Evolutionary conservation across 2,113 vertebrate species (phyloP).

Genomic region (Myiopsitta monachus): DNA sequence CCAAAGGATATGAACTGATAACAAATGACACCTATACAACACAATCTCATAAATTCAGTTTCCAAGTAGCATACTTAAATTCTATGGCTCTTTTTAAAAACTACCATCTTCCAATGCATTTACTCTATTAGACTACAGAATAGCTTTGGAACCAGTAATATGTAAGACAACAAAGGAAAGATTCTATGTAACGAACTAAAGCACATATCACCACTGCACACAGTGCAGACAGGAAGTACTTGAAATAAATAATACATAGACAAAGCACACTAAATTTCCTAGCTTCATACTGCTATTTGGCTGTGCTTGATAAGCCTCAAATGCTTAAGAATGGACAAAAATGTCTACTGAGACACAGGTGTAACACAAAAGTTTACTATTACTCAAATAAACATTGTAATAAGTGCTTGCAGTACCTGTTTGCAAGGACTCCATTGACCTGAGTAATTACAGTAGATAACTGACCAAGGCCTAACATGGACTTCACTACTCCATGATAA

Average conservation of each 20-base stretch:
- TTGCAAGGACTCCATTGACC: conserved; percentile 93
- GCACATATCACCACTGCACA: neutral
- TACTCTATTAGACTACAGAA: neutral
- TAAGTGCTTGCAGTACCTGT: conserved; percentile 77
- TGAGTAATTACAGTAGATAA: conserved; percentile 96
- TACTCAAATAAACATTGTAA: neutral
- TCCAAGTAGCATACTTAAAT: neutral
- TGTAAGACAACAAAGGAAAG: neutral
- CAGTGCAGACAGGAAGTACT: neutral
- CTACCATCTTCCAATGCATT: neutral
- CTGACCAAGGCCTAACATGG: conserved; percentile 95
- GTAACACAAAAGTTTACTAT: neutral
- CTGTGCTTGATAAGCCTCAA: neutral
- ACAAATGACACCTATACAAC: neutral
- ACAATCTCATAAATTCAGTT: neutral
- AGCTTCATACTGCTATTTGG: neutral
- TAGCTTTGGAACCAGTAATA: neutral
- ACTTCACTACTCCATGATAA: conserved; percentile 96
- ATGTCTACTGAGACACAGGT: neutral
- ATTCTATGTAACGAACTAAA: neutral
- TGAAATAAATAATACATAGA: neutral
- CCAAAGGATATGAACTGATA: neutral
- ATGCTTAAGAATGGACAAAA: neutral
- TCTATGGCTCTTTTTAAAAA: neutral
- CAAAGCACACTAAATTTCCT: neutral